A percentile compares a stretch with the other conserved stretches of the same genome.
phyloP scores from a whole-genome alignment of 30 jellyfish, hydroid and myxozoan genomes.

The Catostylus mosaicus region DNA sequence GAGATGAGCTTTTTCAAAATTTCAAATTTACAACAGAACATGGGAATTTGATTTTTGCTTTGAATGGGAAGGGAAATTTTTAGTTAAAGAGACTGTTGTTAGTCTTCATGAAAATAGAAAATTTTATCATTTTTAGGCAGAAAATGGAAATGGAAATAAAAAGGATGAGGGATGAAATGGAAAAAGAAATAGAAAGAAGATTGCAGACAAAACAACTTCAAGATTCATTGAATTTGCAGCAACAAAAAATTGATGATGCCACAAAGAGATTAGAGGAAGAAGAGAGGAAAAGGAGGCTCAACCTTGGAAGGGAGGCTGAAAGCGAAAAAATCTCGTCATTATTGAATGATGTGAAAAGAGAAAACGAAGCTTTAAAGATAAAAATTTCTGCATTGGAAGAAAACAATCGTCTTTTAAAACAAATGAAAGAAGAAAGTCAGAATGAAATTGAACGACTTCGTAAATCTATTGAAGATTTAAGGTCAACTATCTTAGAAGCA shows the following conservation, averaged over 20 bases:
- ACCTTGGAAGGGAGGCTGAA: constrained; percentile 66
- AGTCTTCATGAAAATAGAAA: too few species aligned
- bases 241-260: constrained; percentile 81
- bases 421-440: constrained; percentile 91
- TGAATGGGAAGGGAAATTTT: too few species aligned
- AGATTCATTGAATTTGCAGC: constrained; percentile 85
- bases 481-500: constrained; percentile 50
- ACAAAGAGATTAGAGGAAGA: constrained; percentile 86
- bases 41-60: too few species aligned
- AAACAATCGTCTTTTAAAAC: constrained; percentile 70
- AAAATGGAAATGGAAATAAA: constrained; percentile 82
- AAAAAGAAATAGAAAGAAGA: constrained; percentile 86
- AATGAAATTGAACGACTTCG: constrained; percentile 85
- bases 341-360: constrained; percentile 72
- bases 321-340: constrained; percentile 41
- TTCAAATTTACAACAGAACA: too few species aligned
- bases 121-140: constrained; percentile 30
- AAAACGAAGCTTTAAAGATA: constrained; percentile 86
- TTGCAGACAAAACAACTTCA: constrained; percentile 86
- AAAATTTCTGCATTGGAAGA: constrained; percentile 81
- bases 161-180: constrained; percentile 90
- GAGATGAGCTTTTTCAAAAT: neutral
- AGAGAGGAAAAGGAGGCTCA: constrained; percentile 64
- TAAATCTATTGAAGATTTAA: constrained; percentile 82
- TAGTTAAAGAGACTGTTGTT: too few species aligned